Base-by-base conservation (phyloP, 2,113 vertebrate genomes). In the Bucco capensis region DNA sequence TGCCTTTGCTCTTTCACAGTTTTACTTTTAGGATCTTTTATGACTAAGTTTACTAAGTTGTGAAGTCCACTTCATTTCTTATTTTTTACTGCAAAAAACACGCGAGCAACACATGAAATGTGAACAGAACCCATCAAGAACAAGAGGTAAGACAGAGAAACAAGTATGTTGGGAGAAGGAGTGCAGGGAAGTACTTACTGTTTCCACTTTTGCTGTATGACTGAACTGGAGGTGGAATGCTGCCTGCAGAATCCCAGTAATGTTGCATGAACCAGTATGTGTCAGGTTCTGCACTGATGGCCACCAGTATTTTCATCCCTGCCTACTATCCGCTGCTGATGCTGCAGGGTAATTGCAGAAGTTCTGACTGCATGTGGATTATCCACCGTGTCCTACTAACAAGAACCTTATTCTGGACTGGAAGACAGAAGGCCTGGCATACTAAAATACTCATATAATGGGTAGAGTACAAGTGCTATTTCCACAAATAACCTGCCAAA, bases 401-500 rank as follows among this genome's bases (percentile, higher is more conserved):
- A 69, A 65, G 24, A 67, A 33, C 6, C 27, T 37, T 22, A 14
- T 47, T 71, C 42, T 70, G 75, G 38, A 44, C 42, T 73, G 58
- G 50, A 37, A 64, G 35, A 2, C 5, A 33, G 19, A 64, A 58
- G 18, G 27, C 8, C 23, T 50, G 19, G 12, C 28, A 7, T 46
- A 30, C 22, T 61, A 8, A 64, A 40, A n/a, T 75, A 57, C 38
- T 75, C 25, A 23, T 37, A 7, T 3, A 31, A 21, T 19, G 18
- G 0, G 0, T 72, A 85, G 66, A 27, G 14, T 78, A 27, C 24
- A 44, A 60, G 38, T 38, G 35, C 56, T 46, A 0, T 70, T 74
- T 66, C 31, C 42, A 31, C 51, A 53, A 42, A 40, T 19, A 14
- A 9, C 4, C 21, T 50, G 33, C 24, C 35, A 79, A 78, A 82